Evolutionary conservation across 2,113 vertebrate genomes (phyloP).

Genomic region (Nematolebias whitei): DNA sequence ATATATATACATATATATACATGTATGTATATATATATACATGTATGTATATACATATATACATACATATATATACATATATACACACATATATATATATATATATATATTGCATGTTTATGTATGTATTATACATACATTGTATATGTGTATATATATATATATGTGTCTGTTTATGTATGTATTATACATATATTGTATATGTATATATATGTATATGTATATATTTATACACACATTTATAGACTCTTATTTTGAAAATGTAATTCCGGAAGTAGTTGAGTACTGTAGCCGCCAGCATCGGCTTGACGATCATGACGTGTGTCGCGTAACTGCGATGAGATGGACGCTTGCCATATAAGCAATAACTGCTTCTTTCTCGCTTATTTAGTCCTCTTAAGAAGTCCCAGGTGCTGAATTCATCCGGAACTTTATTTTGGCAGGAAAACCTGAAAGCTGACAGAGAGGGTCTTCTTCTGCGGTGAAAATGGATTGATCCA

Average conservation of each 20-base stretch:
- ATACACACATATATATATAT: too few relatives aligned
- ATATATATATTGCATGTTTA: too few relatives aligned
- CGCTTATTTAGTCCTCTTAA: not conserved
- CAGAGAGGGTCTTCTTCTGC: not conserved
- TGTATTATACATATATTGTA: too few relatives aligned
- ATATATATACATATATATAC: too few relatives aligned
- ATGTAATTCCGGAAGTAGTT: not conserved
- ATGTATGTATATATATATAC: too few relatives aligned
- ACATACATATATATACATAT: too few relatives aligned
- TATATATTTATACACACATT: too few relatives aligned
- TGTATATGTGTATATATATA: too few relatives aligned
- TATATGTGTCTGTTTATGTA: too few relatives aligned
- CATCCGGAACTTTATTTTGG: not conserved
- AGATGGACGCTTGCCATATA: constrained; percentile 21
- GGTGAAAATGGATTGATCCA: constrained; percentile 30
- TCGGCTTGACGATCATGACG: constrained; percentile 31
- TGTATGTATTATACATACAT: too few relatives aligned
- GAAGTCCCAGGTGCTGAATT: not conserved
- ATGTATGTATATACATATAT: too few relatives aligned
- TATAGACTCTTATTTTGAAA: constrained; percentile 42
- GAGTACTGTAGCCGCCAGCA: not conserved
- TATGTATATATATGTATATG: too few relatives aligned
- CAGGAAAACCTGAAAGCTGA: not conserved
- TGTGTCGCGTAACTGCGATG: constrained; percentile 45
- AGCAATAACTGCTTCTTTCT: not conserved